Evolutionary conservation across 1,140 invertebrate species (phyloP).

Genomic region (Hyles vespertilio): DNA sequence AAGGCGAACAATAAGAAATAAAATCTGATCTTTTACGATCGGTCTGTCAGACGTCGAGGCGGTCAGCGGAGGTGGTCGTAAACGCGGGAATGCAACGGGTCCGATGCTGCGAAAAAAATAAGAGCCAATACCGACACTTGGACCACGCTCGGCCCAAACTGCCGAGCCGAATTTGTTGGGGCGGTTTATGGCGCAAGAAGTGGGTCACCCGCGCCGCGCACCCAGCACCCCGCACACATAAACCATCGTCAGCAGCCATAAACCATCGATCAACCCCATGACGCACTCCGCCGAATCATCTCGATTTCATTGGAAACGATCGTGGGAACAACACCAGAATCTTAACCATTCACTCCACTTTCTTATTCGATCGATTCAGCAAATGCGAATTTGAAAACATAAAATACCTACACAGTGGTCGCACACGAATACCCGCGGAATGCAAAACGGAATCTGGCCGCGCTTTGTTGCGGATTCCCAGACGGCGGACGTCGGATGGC

Average conservation of each 20-base stretch:
- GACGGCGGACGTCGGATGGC: constrained; percentile 58
- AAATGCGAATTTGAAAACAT: constrained; percentile 56
- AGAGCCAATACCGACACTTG: constrained; percentile 35
- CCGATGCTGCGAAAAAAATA: constrained; percentile 47
- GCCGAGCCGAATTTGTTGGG: constrained; percentile 49
- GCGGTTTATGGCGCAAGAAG: constrained; percentile 52
- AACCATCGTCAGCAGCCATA: constrained; percentile 4
- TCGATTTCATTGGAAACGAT: neutral
- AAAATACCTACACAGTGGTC: constrained; percentile 49
- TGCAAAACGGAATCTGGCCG: constrained; percentile 65
- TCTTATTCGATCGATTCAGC: constrained; percentile 42
- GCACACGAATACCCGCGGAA: constrained; percentile 61
- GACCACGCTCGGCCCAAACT: constrained; percentile 33
- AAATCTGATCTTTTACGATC: constrained; percentile 72
- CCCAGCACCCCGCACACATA: constrained; percentile 9
- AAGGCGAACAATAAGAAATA: constrained; percentile 74
- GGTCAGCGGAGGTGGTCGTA: constrained; percentile 64
- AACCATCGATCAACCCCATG: constrained; percentile 6
- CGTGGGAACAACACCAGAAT: constrained; percentile 6
- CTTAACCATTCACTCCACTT: neutral
- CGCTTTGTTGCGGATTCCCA: constrained; percentile 72
- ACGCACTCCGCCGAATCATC: too few relatives aligned
- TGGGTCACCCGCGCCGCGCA: constrained; percentile 50
- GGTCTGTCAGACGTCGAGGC: constrained; percentile 47
- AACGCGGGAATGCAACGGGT: constrained; percentile 67